Base-by-base conservation (phyloP, 2,113 vertebrate species). In the Gobiocypris rarus region DNA sequence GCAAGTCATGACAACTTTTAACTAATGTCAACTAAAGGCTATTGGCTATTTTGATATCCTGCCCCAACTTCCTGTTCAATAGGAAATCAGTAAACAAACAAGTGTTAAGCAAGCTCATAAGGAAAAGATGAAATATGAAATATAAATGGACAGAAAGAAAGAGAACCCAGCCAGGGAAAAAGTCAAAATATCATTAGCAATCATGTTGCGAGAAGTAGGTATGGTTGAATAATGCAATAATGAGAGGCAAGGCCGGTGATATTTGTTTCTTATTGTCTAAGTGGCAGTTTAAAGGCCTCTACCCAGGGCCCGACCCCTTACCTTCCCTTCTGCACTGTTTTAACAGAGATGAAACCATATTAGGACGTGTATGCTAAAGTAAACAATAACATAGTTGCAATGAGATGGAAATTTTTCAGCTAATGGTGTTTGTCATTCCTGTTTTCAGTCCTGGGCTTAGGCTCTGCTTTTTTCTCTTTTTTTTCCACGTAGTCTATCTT, bases 371-470 rank as follows among this genome's bases (percentile, higher is more conserved):
- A 96, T 95, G 95, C 94, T 95, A 96, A 97, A 97, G 96, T 97
- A 96, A 98, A 98, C 97, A 98, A 98, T 97, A 98, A 98, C 96
- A 98, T 93, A 95, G 95, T 97, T 96, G 96, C 95, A 95, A 95
- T 93, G 95, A 96, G 95, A 96, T 96, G 96, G 96, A 96, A 95
- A 93, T 95, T 94, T 95, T 94, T 94, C 90, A 91, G 94, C 93
- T 95, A 95, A 96, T 95, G 93, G 94, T 95, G 95, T 94, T 96
- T 97, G 95, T 96, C 95, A 95, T 94, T 92, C 93, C 92, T 91
- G 92, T 92, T 95, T 96, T 95, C 91, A 94, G 93, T 88, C 67
- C 87, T 90, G 91, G 93, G 88, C 87, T 90, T 81, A 89, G 75
- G 92, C 84, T 58, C 87, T 79, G 89, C 61, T 14, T 26, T 28